These are phyloP conservation scores for Perizoma affinitatum DNA, from an alignment of 2,888 invertebrate genomes.

Conservation along the genomic window DNA sequence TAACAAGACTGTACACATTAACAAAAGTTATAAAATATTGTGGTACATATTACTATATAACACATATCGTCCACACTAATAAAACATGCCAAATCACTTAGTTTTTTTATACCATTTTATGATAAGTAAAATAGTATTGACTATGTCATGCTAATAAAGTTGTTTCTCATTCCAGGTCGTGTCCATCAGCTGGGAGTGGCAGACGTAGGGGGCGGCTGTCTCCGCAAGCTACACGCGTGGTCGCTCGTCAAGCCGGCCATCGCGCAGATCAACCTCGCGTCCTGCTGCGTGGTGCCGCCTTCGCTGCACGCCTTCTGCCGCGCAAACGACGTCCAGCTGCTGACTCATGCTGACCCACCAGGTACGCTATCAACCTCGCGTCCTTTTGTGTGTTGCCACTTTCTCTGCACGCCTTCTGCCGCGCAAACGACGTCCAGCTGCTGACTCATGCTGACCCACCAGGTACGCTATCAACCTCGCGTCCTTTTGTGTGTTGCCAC, in stretches of 20 bases:
- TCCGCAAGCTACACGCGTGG: constrained; percentile 90
- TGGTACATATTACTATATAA: too few relatives aligned
- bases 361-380: constrained; percentile 86
- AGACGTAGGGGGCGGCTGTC: constrained; percentile 93
- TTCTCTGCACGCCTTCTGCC: constrained; percentile 94
- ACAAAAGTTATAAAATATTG: too few relatives aligned
- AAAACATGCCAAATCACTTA: too few relatives aligned
- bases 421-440: constrained; percentile 87
- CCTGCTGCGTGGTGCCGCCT: constrained; percentile 97
- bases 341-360: constrained; percentile 97
- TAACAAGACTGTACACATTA: too few relatives aligned
- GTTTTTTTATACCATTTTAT: too few relatives aligned
- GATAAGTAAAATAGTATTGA: too few relatives aligned
- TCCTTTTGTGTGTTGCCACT: constrained; percentile 98
- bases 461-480: constrained; percentile 84
- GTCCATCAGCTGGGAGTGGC: constrained; percentile 92
- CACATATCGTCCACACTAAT: too few relatives aligned
- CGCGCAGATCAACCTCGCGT: constrained; percentile 95
- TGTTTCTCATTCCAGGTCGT: constrained; percentile 55
- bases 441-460: not conserved
- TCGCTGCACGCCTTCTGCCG: constrained; percentile 95
- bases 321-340: constrained; percentile 94
- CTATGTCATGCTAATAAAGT: not conserved
- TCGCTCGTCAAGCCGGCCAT: constrained; percentile 92
- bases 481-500: constrained; percentile 46